Evolutionary conservation across 2,113 vertebrate species (phyloP).

Genomic region (Microcebus ravelobensis): DNA sequence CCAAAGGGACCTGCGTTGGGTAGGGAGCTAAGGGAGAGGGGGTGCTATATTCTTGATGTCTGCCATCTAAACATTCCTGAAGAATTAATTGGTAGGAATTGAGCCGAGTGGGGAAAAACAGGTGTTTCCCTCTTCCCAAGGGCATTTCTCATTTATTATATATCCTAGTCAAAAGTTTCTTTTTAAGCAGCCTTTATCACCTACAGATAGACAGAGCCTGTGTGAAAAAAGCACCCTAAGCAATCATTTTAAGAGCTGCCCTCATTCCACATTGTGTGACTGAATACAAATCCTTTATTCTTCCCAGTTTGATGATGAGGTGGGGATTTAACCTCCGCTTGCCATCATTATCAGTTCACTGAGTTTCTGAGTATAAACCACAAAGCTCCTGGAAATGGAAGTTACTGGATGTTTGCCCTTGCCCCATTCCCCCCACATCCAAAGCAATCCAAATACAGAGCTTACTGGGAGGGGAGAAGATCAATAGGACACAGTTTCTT

Average conservation of each 20-base stretch:
- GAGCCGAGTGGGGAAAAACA: conserved; percentile 60
- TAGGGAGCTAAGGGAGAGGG: rapidly evolving
- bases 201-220: conserved; percentile 65
- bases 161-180: conserved; percentile 72
- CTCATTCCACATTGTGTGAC: conserved; percentile 75
- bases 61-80: conserved; percentile 66
- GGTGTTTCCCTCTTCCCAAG: conserved; percentile 59
- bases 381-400: conserved; percentile 75
- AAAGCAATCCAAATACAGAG: conserved; percentile 68
- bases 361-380: conserved; percentile 71
- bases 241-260: conserved; percentile 80
- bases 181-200: conserved; percentile 74
- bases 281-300: conserved; percentile 80
- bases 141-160: conserved; percentile 71
- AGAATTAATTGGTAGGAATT: conserved; percentile 66
- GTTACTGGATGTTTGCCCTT: conserved; percentile 71
- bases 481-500: conserved; percentile 72
- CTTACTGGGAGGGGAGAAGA: conserved; percentile 66
- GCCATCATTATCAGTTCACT: conserved; percentile 80
- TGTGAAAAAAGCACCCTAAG: conserved; percentile 73
- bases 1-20: neutral
- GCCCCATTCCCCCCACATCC: conserved; percentile 52
- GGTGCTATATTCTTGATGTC: neutral
- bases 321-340: conserved; percentile 78
- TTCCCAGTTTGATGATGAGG: conserved; percentile 76